These are phyloP conservation scores for Loris lydekkerianus DNA, from an alignment of 2,797 vertebrate genomes.

Conservation along the genomic window DNA sequence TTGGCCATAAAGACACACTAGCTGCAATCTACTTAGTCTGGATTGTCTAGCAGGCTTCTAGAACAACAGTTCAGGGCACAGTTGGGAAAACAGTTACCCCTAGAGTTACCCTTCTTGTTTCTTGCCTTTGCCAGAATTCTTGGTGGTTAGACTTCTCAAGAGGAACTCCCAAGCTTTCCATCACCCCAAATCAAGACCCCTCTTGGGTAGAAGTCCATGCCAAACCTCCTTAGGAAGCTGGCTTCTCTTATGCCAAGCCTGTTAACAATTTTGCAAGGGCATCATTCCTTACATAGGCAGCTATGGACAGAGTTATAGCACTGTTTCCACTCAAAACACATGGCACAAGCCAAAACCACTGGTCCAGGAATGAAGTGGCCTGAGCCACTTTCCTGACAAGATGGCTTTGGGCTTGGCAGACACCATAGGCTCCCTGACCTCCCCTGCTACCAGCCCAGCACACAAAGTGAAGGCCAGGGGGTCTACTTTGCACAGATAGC, in stretches of 20 bases:
- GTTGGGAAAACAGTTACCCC: background rate
- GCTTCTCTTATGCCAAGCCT: background rate
- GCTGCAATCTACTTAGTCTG: background rate
- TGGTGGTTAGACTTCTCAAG: background rate
- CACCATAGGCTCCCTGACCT: background rate
- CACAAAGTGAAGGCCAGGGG: background rate
- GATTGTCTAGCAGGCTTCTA: background rate
- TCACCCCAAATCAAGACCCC: background rate
- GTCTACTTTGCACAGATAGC: background rate
- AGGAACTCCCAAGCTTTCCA: background rate
- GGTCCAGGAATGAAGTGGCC: background rate
- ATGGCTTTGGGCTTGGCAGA: background rate
- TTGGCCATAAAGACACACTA: background rate
- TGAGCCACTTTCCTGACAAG: slow-evolving; percentile 1
- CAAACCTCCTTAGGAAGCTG: background rate
- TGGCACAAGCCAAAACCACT: background rate
- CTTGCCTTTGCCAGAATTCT: background rate
- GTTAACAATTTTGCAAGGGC: background rate
- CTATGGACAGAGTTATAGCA: background rate
- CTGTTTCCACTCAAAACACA: background rate
- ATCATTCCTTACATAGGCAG: background rate
- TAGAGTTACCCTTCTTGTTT: background rate
- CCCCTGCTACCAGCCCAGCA: background rate
- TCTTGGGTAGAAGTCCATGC: background rate
- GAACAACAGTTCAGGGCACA: background rate